phyloP scores from a whole-genome alignment of 2,888 invertebrate genomes.

The Rhamphomyia laevipes region DNA sequence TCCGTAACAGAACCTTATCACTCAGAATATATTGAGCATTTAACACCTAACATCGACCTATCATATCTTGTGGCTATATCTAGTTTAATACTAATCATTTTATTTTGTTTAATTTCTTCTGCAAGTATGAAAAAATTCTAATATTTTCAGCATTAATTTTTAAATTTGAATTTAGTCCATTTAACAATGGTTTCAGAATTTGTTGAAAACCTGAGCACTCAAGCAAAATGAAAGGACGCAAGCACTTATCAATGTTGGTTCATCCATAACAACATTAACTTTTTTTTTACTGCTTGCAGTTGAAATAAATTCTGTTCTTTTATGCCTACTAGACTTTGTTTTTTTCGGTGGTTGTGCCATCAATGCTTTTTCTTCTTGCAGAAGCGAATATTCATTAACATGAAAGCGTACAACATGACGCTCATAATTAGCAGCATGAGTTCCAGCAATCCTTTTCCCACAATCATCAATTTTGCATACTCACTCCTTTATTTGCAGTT shows the following conservation, averaged over 20 bases:
- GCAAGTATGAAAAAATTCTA: background rate
- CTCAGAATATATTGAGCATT: constrained; percentile 12
- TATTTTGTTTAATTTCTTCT: background rate
- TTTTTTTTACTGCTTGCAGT: too few relatives aligned
- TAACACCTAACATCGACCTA: constrained; percentile 8
- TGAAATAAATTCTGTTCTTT: too few relatives aligned
- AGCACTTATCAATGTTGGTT: background rate
- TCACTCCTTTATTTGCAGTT: too few relatives aligned
- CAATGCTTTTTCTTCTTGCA: background rate
- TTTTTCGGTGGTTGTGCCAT: too few relatives aligned
- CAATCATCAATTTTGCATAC: too few relatives aligned
- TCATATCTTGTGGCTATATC: constrained; percentile 9
- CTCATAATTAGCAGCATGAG: background rate
- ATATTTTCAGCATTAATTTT: background rate
- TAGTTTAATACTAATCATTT: constrained; percentile 9
- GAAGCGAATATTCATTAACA: background rate
- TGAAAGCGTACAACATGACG: background rate
- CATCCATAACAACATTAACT: too few relatives aligned
- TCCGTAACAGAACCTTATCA: constrained; percentile 9
- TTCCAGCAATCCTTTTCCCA: too few relatives aligned
- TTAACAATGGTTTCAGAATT: background rate
- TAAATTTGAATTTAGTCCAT: background rate
- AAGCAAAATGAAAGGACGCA: background rate
- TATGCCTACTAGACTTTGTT: too few relatives aligned
- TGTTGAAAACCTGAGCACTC: background rate